Evolutionary conservation across 2,888 invertebrate genomes (phyloP).

Genomic region (Dendrolimus pini): DNA sequence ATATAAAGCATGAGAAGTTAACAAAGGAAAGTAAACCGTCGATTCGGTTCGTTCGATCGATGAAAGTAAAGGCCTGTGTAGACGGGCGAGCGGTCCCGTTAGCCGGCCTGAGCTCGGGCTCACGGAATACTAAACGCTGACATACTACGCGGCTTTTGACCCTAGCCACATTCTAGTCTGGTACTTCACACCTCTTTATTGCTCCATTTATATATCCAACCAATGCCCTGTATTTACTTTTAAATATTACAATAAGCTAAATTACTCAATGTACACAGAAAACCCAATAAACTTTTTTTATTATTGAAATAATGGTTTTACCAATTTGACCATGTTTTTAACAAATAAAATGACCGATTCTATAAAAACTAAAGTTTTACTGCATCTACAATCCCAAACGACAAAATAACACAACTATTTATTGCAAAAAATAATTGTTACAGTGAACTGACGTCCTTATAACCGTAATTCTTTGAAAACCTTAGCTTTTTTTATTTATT

Average conservation of each 20-base stretch:
- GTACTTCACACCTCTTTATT: constrained; percentile 58
- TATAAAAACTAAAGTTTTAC: too few relatives aligned
- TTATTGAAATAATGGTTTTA: too few relatives aligned
- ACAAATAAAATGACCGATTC: too few relatives aligned
- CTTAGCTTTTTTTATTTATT: constrained; percentile 20
- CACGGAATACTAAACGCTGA: constrained; percentile 75
- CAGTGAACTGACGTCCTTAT: not conserved
- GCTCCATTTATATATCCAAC: constrained; percentile 39
- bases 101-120: constrained; percentile 59
- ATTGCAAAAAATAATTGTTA: too few relatives aligned
- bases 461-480: constrained; percentile 4
- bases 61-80: constrained; percentile 73
- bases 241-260: too few relatives aligned
- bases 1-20: constrained; percentile 48
- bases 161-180: constrained; percentile 72
- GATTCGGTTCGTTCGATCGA: constrained; percentile 66
- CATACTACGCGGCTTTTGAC: constrained; percentile 76
- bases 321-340: too few relatives aligned
- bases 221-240: constrained; percentile 11
- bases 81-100: constrained; percentile 65
- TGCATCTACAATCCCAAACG: too few relatives aligned
- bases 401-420: too few relatives aligned
- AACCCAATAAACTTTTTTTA: too few relatives aligned
- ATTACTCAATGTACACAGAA: too few relatives aligned
- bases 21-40: constrained; percentile 74